phyloP scores from a whole-genome alignment of 2,888 invertebrate species.

The Neria commutata region DNA sequence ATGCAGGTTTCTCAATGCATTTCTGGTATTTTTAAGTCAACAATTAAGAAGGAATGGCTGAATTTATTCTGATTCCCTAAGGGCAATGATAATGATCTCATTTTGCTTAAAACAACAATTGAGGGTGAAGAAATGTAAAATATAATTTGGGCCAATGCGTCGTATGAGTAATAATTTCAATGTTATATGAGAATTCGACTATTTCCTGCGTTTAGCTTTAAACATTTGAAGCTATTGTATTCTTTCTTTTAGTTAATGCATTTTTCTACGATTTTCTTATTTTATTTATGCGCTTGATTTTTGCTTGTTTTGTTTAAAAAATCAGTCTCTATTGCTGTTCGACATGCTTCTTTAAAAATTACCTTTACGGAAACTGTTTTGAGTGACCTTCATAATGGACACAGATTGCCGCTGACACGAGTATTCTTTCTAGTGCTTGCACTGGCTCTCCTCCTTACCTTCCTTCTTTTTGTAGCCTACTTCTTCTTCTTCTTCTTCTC shows the following conservation, averaged over 20 bases:
- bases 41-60: too few species aligned
- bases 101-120: too few species aligned
- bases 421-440: constrained; percentile 17
- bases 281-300: neutral
- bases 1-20: too few species aligned
- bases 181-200: neutral
- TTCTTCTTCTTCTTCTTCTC: neutral
- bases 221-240: constrained; percentile 5
- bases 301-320: constrained; percentile 39
- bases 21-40: too few species aligned
- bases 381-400: neutral
- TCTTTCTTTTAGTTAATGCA: constrained; percentile 27
- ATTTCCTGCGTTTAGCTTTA: neutral
- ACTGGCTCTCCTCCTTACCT: constrained; percentile 36
- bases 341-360: constrained; percentile 28
- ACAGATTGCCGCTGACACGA: constrained; percentile 15
- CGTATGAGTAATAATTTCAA: too few species aligned
- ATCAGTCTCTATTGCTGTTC: constrained; percentile 62
- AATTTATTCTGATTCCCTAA: too few species aligned
- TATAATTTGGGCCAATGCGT: too few species aligned
- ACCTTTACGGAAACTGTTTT: constrained; percentile 30
- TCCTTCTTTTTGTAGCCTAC: constrained; percentile 32
- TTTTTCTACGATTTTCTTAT: constrained; percentile 13
- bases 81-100: too few species aligned
- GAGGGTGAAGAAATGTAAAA: too few species aligned